Evolutionary conservation across 1,140 invertebrate genomes (phyloP).

Genomic region (Dicyema japonicum): DNA sequence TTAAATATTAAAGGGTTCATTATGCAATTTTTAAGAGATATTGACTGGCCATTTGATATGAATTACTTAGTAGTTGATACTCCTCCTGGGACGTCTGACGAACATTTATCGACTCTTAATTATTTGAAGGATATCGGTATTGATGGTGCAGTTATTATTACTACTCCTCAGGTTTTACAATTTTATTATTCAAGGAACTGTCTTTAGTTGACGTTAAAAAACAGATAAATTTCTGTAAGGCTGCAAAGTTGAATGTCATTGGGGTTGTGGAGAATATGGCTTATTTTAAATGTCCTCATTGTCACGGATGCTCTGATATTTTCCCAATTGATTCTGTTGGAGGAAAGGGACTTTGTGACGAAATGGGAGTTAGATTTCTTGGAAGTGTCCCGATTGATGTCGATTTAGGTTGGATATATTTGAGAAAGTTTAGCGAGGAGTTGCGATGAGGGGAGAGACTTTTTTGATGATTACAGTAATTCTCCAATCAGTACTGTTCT

Average conservation of each 20-base stretch:
- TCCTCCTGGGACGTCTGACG: conserved; percentile 75
- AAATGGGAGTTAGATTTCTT: too few species aligned
- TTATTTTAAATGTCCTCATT: conserved; percentile 56
- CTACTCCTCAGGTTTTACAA: conserved; percentile 62
- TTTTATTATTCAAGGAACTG: conserved; percentile 27
- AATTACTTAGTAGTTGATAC: conserved; percentile 79
- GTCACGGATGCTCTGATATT: conserved; percentile 11
- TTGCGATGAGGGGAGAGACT: too few species aligned
- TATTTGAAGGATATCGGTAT: conserved; percentile 31
- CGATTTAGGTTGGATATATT: too few species aligned
- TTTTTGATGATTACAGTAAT: too few species aligned
- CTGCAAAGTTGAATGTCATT: conserved; percentile 50
- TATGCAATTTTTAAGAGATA: conserved; percentile 59
- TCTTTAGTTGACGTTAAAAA: conserved; percentile 62
- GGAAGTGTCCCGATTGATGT: too few species aligned
- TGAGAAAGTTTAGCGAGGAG: too few species aligned
- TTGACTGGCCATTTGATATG: conserved; percentile 56
- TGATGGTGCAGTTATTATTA: conserved; percentile 52
- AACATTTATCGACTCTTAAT: conserved; percentile 69
- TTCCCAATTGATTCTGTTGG: too few species aligned
- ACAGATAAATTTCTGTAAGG: conserved; percentile 68
- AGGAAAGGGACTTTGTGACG: too few species aligned
- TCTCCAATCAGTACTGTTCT: too few species aligned
- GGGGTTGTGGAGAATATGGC: conserved; percentile 84
- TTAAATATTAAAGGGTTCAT: conserved; percentile 69